A percentile compares a stretch with the other conserved stretches of the same genome.
Evolutionary conservation across 2,113 vertebrate genomes (phyloP).

Genomic region (Brachirus orientalis): DNA sequence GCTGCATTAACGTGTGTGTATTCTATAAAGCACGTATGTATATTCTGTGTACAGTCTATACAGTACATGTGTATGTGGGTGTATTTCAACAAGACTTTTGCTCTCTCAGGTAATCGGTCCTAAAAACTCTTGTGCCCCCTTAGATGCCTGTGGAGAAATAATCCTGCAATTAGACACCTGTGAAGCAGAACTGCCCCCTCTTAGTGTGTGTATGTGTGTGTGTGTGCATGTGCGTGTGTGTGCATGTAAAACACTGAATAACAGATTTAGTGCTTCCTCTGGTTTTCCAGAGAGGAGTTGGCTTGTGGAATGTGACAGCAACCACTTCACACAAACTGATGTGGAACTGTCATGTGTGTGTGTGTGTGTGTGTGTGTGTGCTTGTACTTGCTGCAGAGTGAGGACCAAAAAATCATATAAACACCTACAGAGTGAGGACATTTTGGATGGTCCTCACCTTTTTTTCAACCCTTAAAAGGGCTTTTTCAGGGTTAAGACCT

Average conservation of each 20-base stretch:
- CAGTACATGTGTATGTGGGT: background rate
- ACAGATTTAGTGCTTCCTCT: constrained; percentile 58
- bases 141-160: constrained; percentile 53
- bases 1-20: background rate
- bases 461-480: no score
- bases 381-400: no score
- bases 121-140: constrained; percentile 39
- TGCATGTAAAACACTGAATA: constrained; percentile 6
- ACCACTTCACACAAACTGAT: constrained; percentile 56
- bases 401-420: no score
- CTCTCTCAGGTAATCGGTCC: constrained; percentile 35
- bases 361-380: constrained; percentile 1
- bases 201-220: no score
- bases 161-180: constrained; percentile 60
- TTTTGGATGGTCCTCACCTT: no score
- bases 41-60: background rate
- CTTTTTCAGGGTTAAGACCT: no score
- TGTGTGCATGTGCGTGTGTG: constrained; percentile 20
- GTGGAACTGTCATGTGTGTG: constrained; percentile 7
- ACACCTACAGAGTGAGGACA: no score
- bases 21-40: background rate
- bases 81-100: constrained; percentile 5
- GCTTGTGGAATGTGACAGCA: constrained; percentile 73
- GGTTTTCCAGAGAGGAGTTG: constrained; percentile 42
- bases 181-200: constrained; percentile 46